Conservation (phyloP, 2,113 vertebrate species). For the Plectropomus leopardus region DNA sequence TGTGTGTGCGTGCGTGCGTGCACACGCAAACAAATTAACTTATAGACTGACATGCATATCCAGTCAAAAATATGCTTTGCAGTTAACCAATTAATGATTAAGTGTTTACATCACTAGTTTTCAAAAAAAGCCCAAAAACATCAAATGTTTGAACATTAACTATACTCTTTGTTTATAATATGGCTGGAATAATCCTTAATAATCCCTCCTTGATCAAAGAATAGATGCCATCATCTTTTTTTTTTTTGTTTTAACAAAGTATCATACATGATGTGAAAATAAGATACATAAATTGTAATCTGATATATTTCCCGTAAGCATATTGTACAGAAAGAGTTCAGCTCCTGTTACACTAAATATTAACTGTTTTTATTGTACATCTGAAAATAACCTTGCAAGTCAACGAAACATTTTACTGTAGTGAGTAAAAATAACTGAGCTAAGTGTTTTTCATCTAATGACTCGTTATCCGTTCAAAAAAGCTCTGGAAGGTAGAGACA, state of each 20-base stretch:
- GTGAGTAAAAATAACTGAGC: neutral
- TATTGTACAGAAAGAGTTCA: neutral
- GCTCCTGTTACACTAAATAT: neutral
- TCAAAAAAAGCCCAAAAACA: neutral
- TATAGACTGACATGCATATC: no score
- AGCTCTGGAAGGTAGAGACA: neutral
- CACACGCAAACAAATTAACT: no score
- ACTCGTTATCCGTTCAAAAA: neutral
- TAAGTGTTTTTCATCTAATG: neutral
- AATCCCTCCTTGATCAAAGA: neutral
- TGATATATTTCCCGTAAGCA: neutral
- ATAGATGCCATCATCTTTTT: neutral
- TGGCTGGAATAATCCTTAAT: neutral
- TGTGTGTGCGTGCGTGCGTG: no score
- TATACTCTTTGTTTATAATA: neutral
- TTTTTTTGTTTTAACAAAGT: neutral
- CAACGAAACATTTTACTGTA: neutral
- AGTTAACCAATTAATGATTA: no score
- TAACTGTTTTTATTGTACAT: neutral
- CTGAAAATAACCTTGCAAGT: neutral
- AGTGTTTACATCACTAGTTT: no score
- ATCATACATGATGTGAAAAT: neutral
- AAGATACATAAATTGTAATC: neutral
- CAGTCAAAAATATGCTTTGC: no score
- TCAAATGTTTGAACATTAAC: neutral